Evolutionary conservation across 2,888 invertebrate species (phyloP).

Genomic region (Drosophila putrida): DNA sequence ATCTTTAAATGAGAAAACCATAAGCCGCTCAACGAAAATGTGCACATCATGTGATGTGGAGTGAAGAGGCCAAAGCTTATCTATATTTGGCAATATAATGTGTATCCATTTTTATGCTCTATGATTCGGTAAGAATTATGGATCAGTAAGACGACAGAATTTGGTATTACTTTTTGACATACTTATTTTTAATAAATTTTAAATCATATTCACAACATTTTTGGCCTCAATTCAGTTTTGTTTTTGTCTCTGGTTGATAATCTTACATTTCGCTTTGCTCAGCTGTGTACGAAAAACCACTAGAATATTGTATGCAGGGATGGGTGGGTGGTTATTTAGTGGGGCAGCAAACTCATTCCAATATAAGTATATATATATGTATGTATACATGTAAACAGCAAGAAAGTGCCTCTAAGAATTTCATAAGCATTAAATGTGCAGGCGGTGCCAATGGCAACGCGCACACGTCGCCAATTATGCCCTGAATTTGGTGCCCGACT

Average conservation of each 20-base stretch:
- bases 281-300: slow-evolving; percentile 29
- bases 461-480: slow-evolving; percentile 76
- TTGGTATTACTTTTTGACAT: neutral
- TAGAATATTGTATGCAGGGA: slow-evolving; percentile 37
- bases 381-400: neutral
- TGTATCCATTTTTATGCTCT: neutral
- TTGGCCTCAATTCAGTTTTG: neutral
- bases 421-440: slow-evolving; percentile 71
- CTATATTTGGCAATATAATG: neutral
- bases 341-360: slow-evolving; percentile 1
- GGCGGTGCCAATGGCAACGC: slow-evolving; percentile 69
- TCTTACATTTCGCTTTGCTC: slow-evolving; percentile 22
- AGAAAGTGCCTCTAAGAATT: slow-evolving; percentile 59
- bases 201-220: slow-evolving; percentile 43
- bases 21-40: neutral
- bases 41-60: slow-evolving; percentile 22
- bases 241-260: slow-evolving; percentile 20
- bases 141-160: neutral
- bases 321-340: neutral
- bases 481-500: slow-evolving; percentile 31
- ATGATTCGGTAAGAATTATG: neutral
- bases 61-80: neutral
- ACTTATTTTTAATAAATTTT: slow-evolving; percentile 66
- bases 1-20: neutral
- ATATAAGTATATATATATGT: slow-evolving; percentile 2